These are phyloP conservation scores for Ametastegia equiseti DNA, from an alignment of 2,888 invertebrate genomes.

Conservation along the genomic window DNA sequence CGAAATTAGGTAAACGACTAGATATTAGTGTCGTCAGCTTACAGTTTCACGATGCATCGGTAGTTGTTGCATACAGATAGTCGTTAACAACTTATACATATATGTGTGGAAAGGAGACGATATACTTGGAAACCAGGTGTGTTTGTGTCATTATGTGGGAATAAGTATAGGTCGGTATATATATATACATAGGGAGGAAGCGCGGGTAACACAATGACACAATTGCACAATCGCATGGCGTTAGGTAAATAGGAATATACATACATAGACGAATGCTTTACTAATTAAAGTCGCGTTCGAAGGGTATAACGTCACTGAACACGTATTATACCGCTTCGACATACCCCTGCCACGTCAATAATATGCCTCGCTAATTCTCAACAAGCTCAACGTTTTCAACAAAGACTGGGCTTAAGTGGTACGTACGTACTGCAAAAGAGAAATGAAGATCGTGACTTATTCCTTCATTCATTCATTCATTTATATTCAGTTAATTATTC, in stretches of 20 bases:
- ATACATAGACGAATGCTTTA: constrained; percentile 41
- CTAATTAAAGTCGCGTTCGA: constrained; percentile 36
- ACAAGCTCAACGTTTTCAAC: constrained; percentile 12
- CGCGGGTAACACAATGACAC: constrained; percentile 17
- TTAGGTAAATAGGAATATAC: constrained; percentile 36
- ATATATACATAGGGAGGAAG: neutral
- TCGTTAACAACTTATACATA: too few relatives aligned
- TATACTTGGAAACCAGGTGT: too few relatives aligned
- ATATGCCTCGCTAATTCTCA: neutral
- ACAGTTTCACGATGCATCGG: too few relatives aligned
- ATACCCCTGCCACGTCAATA: too few relatives aligned
- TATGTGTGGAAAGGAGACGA: too few relatives aligned
- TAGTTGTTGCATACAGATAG: too few relatives aligned
- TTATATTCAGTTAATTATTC: too few relatives aligned
- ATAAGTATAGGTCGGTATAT: neutral
- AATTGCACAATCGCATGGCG: constrained; percentile 37
- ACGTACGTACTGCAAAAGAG: neutral
- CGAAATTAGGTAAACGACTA: too few relatives aligned
- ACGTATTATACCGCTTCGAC: neutral
- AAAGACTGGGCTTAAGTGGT: constrained; percentile 29
- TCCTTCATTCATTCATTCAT: too few relatives aligned
- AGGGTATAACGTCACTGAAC: constrained; percentile 7
- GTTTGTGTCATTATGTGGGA: too few relatives aligned
- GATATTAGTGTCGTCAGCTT: too few relatives aligned
- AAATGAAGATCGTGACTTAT: neutral